Percentiles rank a stretch among this genome's conserved stretches.
Evolutionary conservation across 1,140 invertebrate genomes (phyloP).

Genomic region (Stratiolaelaps scimitus): DNA sequence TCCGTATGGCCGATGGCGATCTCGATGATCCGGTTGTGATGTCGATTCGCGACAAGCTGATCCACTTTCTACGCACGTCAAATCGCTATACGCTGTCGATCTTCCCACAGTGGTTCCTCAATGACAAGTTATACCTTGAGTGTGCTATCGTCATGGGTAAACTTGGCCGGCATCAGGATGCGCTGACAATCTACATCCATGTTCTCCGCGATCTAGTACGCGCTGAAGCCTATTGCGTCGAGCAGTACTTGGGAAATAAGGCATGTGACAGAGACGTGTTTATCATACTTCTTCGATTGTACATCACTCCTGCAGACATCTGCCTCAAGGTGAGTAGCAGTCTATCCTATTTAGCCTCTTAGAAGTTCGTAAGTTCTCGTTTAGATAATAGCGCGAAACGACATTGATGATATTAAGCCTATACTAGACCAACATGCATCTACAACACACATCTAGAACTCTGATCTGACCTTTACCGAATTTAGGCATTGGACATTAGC

Average conservation of each 20-base stretch:
- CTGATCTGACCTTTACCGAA: conserved; percentile 9
- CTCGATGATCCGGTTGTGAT: conserved; percentile 40
- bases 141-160: conserved; percentile 77
- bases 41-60: conserved; percentile 58
- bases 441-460: no score
- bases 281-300: conserved; percentile 48
- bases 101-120: conserved; percentile 73
- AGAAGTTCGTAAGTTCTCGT: no score
- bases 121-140: conserved; percentile 74
- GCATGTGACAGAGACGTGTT: conserved; percentile 47
- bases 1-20: conserved; percentile 27
- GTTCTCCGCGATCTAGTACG: conserved; percentile 60
- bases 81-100: conserved; percentile 68
- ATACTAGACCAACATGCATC: no score
- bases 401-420: no score
- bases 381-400: no score
- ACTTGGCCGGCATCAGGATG: conserved; percentile 74
- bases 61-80: conserved; percentile 71
- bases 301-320: conserved; percentile 48
- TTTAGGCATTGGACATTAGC: conserved; percentile 21
- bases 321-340: conserved; percentile 39
- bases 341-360: no score
- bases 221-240: conserved; percentile 72
- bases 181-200: conserved; percentile 76
- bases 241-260: conserved; percentile 45